These are phyloP conservation scores for Zaprionus lineosus DNA, from an alignment of 2,888 invertebrate genomes.

Conservation along the genomic window DNA sequence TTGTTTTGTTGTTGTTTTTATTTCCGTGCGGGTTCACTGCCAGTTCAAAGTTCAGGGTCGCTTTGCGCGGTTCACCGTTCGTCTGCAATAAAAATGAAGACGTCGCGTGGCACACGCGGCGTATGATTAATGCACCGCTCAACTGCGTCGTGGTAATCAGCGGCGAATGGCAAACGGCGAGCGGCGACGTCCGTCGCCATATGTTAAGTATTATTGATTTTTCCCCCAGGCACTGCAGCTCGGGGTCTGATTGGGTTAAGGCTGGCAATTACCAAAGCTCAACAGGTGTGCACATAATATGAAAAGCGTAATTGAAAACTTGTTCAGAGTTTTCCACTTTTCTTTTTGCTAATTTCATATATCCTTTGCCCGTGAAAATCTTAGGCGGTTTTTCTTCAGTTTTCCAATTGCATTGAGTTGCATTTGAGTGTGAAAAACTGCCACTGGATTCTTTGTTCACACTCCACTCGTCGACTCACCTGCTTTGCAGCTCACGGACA, in stretches of 20 bases:
- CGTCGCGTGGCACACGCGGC: conserved; percentile 64
- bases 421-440: conserved; percentile 22
- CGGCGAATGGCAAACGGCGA: no score
- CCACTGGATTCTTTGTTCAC: no score
- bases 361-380: no score
- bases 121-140: conserved; percentile 58
- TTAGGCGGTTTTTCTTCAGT: neutral
- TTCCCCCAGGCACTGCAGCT: conserved; percentile 51
- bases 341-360: no score
- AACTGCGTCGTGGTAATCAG: conserved; percentile 9
- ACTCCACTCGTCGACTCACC: no score
- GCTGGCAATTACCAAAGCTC: conserved; percentile 3
- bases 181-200: conserved; percentile 54
- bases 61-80: conserved; percentile 10
- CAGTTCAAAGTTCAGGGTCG: conserved; percentile 72
- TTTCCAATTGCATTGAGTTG: conserved; percentile 25
- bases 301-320: neutral
- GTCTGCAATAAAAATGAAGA: conserved; percentile 50
- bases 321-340: no score
- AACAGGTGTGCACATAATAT: conserved; percentile 35
- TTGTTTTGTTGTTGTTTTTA: conserved; percentile 21
- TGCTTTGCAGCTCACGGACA: conserved; percentile 22
- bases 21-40: conserved; percentile 56
- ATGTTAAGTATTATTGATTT: conserved; percentile 64
- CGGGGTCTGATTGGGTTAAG: neutral